A percentile compares a stretch with the other conserved stretches of the same genome.
Evolutionary conservation across 2,888 invertebrate species (phyloP).

Genomic region (Drosophila algonquin): DNA sequence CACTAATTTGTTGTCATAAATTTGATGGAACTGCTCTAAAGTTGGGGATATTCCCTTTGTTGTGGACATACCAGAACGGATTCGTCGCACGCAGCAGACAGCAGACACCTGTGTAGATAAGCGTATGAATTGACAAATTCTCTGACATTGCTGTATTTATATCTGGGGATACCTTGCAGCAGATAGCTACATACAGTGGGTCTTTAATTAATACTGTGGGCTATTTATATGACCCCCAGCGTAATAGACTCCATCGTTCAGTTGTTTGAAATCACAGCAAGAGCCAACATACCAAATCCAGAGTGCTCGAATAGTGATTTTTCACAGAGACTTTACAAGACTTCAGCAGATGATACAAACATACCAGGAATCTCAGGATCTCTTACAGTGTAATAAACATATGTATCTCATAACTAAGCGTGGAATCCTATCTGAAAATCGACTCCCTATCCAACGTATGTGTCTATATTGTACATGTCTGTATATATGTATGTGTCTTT

Average conservation of each 20-base stretch:
- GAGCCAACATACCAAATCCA: neutral
- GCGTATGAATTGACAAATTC: constrained; percentile 1
- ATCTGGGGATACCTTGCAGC: neutral
- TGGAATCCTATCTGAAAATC: neutral
- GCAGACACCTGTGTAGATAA: no score
- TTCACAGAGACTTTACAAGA: neutral
- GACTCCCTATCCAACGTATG: neutral
- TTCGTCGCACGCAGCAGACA: constrained; percentile 6
- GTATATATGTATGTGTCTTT: no score
- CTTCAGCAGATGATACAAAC: neutral
- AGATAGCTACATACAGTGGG: no score
- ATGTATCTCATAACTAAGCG: no score
- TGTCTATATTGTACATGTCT: no score
- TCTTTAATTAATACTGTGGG: constrained; percentile 8
- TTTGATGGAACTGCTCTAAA: constrained; percentile 53
- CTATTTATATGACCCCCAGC: neutral
- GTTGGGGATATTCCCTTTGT: constrained; percentile 11
- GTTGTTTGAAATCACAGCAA: constrained; percentile 1
- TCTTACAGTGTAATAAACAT: no score
- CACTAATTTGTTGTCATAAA: constrained; percentile 59
- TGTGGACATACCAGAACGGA: neutral
- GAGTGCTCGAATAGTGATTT: neutral
- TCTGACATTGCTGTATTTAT: neutral
- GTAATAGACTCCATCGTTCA: neutral
- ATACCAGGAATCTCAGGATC: no score